Evolutionary conservation across 2,888 invertebrate genomes (phyloP).

Genomic region (Argyra leucocephala): DNA sequence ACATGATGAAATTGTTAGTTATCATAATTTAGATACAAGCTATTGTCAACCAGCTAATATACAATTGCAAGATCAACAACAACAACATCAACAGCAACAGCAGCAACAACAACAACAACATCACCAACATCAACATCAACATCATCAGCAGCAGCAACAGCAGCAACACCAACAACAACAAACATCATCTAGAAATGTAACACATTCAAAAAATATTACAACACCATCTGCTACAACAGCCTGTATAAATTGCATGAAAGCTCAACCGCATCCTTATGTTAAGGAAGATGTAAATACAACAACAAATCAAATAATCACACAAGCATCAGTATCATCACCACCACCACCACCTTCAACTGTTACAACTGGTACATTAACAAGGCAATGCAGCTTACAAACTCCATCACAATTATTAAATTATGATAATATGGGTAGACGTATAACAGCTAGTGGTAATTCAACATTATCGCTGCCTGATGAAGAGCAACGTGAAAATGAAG

Average conservation of each 20-base stretch:
- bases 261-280: slow-evolving; percentile 22
- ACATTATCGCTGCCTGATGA: slow-evolving; percentile 71
- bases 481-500: slow-evolving; percentile 39
- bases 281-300: slow-evolving; percentile 20
- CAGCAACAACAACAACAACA: slow-evolving; percentile 24
- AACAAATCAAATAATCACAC: slow-evolving; percentile 9
- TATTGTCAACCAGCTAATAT: slow-evolving; percentile 26
- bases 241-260: slow-evolving; percentile 31
- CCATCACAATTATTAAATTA: slow-evolving; percentile 52
- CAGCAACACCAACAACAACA: slow-evolving; percentile 18
- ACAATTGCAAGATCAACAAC: slow-evolving; percentile 26
- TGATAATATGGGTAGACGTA: slow-evolving; percentile 83
- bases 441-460: slow-evolving; percentile 80
- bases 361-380: background rate
- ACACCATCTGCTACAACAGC: slow-evolving; percentile 23
- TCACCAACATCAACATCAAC: slow-evolving; percentile 25
- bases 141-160: slow-evolving; percentile 23
- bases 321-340: slow-evolving; percentile 14
- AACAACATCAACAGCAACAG: slow-evolving; percentile 27
- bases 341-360: slow-evolving; percentile 20
- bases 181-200: slow-evolving; percentile 14
- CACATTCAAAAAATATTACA: slow-evolving; percentile 27
- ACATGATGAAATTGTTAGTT: slow-evolving; percentile 42
- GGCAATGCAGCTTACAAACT: slow-evolving; percentile 9
- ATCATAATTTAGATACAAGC: slow-evolving; percentile 41